Conservation (phyloP, 35 echinoderm and acorn worm species). For the Heliocidaris tuberculata region DNA sequence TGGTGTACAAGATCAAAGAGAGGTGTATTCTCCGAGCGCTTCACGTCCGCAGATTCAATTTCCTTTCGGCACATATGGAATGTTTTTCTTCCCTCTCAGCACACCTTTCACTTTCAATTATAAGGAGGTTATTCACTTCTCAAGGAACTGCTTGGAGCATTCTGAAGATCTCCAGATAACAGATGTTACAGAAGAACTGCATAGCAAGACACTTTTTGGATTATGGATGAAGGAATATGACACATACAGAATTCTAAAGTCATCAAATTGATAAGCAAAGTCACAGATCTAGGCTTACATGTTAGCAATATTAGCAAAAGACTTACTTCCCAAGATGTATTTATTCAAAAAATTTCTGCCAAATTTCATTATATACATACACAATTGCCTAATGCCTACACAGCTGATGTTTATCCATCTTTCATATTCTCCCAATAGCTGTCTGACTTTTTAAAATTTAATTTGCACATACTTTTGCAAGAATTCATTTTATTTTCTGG, state of each 20-base stretch:
- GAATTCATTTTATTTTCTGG: too few species aligned
- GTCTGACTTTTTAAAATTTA: too few species aligned
- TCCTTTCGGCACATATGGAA: slow-evolving; percentile 43
- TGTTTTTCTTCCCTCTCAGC: slow-evolving; percentile 11
- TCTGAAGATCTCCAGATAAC: not conserved
- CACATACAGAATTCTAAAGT: not conserved
- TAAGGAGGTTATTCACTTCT: slow-evolving; percentile 30
- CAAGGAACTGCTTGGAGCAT: not conserved
- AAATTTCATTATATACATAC: not conserved
- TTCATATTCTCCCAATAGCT: too few species aligned
- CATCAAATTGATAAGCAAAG: not conserved
- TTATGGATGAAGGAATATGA: not conserved
- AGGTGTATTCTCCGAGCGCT: not conserved
- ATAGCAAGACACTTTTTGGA: not conserved
- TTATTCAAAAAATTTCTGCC: not conserved
- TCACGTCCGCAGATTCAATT: not conserved
- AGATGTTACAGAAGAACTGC: not conserved
- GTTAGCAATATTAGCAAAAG: not conserved
- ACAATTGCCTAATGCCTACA: too few species aligned
- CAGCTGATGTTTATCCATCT: too few species aligned
- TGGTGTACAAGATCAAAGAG: slow-evolving; percentile 12
- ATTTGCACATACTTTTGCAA: too few species aligned
- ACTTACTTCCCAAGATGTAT: not conserved
- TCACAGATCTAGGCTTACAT: not conserved
- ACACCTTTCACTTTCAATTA: slow-evolving; percentile 30